Conservation (phyloP, 2,888 invertebrate species). For the Mylabris sibirica region DNA sequence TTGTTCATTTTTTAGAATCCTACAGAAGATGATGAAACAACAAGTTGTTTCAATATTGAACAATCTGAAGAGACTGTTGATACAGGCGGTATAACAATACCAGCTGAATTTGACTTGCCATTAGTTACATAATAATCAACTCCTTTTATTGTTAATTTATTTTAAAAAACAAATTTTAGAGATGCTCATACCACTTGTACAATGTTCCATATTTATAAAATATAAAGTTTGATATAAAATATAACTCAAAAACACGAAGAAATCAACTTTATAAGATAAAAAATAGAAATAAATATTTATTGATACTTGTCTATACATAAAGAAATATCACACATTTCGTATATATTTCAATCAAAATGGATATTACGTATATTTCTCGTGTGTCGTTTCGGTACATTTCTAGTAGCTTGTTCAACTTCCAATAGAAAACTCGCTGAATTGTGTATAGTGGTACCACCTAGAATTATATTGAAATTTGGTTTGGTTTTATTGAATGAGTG, state of each 20-base stretch:
- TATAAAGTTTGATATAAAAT: too few relatives aligned
- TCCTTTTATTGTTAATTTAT: too few relatives aligned
- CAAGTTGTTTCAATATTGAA: conserved; percentile 51
- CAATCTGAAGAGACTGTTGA: conserved; percentile 62
- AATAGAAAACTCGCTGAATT: conserved; percentile 84
- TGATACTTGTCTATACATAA: neutral
- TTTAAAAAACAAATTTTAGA: too few relatives aligned
- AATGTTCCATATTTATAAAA: too few relatives aligned
- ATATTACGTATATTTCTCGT: conserved; percentile 51
- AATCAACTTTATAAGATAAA: neutral
- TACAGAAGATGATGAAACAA: conserved; percentile 62
- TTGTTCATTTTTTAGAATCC: neutral
- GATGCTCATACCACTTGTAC: too few relatives aligned
- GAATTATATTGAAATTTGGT: conserved; percentile 76
- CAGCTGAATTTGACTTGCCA: conserved; percentile 60
- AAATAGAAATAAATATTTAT: neutral
- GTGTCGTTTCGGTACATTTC: conserved; percentile 66
- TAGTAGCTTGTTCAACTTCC: conserved; percentile 75
- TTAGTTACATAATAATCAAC: conserved; percentile 39
- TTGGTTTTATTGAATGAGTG: conserved; percentile 80
- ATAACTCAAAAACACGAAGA: neutral
- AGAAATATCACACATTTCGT: neutral
- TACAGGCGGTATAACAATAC: conserved; percentile 67
- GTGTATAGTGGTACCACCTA: conserved; percentile 93
- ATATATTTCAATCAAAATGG: conserved; percentile 41